Evolutionary conservation across 2,797 vertebrate genomes (phyloP), one percentile per base, ranked within the genome.

Genomic region (Paguma larvata): DNA sequence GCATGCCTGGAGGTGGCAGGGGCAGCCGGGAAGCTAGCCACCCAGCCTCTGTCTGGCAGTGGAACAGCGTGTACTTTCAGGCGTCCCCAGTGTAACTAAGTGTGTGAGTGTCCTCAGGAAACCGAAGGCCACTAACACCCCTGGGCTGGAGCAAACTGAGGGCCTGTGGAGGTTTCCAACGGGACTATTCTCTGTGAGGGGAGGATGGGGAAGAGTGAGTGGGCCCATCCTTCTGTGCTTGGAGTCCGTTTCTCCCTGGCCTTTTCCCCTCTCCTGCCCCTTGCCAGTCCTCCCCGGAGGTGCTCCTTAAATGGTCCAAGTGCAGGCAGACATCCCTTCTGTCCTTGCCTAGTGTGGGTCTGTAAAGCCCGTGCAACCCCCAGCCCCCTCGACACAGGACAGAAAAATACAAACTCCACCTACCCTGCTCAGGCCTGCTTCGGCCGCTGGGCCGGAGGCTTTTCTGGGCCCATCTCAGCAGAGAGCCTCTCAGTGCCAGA

Each of bases 31-130:
- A 88, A 94, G 91, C 56, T 2, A 16, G 87, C 62, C 51, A 67
- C 72, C 63, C 82, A 46, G 72, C 72, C 30, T 41, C 83, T 19
- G 21, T 86, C 68, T 91, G 92, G 44, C 88, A 65, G 21, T 19
- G 8, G 93, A 77, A 95, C 94, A 70, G 75, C 2, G 0, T 87
- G 77, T 78, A 51, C 80, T 89, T 56, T 62, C 27, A 41, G 79
- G 82, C 56, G 32, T 78, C 78, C 73, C 51, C 34, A 46, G 51
- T 67, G 9, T 62, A 83, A 77, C 80, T 79, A 19, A 91, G 84
- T 27, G 10, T 41, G 46, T 56, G 53, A 19, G 63, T 68, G 79
- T 94, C 94, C 87, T 89, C 46, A 73, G 18, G 87, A 96, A 91
- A 67, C 83, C 13, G 10, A 89, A 86, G 89, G 95, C 63, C 89